Conservation (phyloP, 35 echinoderm and acorn worm genomes). For the Acanthaster planci region DNA sequence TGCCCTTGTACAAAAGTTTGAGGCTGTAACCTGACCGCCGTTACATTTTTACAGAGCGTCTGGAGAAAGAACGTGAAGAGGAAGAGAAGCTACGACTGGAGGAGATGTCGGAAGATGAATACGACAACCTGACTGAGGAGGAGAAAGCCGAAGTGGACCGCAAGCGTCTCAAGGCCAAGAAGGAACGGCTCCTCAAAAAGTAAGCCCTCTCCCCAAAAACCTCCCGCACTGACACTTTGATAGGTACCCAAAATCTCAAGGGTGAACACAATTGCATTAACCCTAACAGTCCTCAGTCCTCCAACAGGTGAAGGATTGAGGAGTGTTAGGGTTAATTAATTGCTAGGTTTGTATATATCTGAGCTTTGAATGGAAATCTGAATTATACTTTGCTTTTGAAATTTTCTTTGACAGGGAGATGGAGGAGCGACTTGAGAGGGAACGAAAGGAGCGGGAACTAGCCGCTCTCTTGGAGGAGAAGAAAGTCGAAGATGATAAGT, state of each 20-base stretch:
- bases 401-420: slow-evolving; percentile 62
- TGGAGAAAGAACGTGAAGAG: slow-evolving; percentile 72
- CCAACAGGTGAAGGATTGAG: no score
- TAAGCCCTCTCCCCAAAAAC: background rate
- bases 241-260: no score
- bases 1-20: no score
- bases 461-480: slow-evolving; percentile 77
- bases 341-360: no score
- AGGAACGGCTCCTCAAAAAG: slow-evolving; percentile 92
- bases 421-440: slow-evolving; percentile 86
- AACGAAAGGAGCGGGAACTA: slow-evolving; percentile 86
- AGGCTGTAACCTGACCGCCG: no score
- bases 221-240: no score
- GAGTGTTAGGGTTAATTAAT: no score
- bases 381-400: no score
- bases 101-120: slow-evolving; percentile 98
- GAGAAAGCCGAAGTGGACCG: slow-evolving; percentile 85
- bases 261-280: background rate
- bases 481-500: slow-evolving; percentile 98
- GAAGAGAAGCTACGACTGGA: slow-evolving; percentile 76
- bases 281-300: no score
- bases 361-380: no score
- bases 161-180: slow-evolving; percentile 95
- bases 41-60: slow-evolving; percentile 53
- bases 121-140: slow-evolving; percentile 84